A percentile compares a stretch with the other conserved stretches of the same genome.
phyloP scores from a whole-genome alignment of 2,888 invertebrate genomes.

The Campaea margaritaria region DNA sequence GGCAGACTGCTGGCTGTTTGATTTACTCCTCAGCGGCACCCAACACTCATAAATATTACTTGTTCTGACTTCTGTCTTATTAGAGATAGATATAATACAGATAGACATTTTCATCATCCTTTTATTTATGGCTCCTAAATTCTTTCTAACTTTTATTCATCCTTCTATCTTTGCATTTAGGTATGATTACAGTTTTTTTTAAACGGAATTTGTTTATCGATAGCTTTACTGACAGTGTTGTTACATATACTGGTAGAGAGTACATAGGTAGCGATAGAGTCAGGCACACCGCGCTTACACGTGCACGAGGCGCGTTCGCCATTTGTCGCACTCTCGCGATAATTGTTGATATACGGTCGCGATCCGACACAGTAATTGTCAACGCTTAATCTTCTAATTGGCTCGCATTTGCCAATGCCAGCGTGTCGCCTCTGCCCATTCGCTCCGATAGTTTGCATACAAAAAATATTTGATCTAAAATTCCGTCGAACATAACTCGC shows the following conservation, averaged over 20 bases:
- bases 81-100: slow-evolving; percentile 10
- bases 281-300: slow-evolving; percentile 66
- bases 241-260: slow-evolving; percentile 1
- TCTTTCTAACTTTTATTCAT: neutral
- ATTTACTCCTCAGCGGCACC: slow-evolving; percentile 79
- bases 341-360: slow-evolving; percentile 85
- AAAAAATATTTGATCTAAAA: slow-evolving; percentile 56
- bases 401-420: slow-evolving; percentile 84
- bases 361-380: slow-evolving; percentile 83
- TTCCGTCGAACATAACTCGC: slow-evolving; percentile 45
- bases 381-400: slow-evolving; percentile 86
- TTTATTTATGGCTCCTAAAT: neutral
- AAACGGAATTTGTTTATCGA: neutral
- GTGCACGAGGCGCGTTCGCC: slow-evolving; percentile 66
- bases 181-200: neutral
- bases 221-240: neutral
- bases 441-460: slow-evolving; percentile 63
- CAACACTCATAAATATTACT: slow-evolving; percentile 62
- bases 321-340: slow-evolving; percentile 84
- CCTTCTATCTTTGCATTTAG: neutral
- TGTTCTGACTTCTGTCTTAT: slow-evolving; percentile 44
- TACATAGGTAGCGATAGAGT: slow-evolving; percentile 38
- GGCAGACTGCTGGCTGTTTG: slow-evolving; percentile 72
- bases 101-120: slow-evolving; percentile 15
- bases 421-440: slow-evolving; percentile 66